Evolutionary conservation across 2,797 vertebrate species (phyloP).

Genomic region (Tympanoctomys barrerae): DNA sequence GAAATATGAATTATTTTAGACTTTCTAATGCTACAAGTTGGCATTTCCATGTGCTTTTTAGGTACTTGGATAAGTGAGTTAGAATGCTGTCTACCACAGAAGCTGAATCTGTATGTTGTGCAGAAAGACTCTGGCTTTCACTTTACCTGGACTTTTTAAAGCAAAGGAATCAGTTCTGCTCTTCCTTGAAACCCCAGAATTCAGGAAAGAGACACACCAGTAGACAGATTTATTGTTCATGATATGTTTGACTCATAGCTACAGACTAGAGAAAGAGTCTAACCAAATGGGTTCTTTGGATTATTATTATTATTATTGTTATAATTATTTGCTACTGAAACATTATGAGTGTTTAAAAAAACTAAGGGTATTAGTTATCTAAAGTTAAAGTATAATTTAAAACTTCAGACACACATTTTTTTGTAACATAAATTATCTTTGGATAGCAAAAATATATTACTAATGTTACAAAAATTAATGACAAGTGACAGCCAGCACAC

Average conservation of each 20-base stretch:
- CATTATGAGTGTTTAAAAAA: slow-evolving; percentile 1
- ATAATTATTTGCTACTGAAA: background rate
- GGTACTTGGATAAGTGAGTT: background rate
- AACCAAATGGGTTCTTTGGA: slow-evolving; percentile 7
- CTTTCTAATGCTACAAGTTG: background rate
- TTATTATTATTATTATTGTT: background rate
- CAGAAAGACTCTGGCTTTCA: background rate
- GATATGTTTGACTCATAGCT: background rate
- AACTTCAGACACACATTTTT: background rate
- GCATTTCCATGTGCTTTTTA: background rate
- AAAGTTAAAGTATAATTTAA: slow-evolving; percentile 35
- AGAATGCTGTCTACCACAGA: background rate
- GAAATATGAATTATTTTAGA: background rate
- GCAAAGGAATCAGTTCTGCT: background rate
- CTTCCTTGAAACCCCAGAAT: background rate
- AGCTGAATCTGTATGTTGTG: background rate
- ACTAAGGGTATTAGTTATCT: slow-evolving; percentile 36
- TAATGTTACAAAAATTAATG: slow-evolving; percentile 23
- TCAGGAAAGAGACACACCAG: background rate
- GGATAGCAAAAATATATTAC: slow-evolving; percentile 52
- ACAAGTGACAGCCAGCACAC: slow-evolving; percentile 6
- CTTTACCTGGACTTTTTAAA: background rate
- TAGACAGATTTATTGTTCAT: background rate
- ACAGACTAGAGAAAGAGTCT: background rate
- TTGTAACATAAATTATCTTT: slow-evolving; percentile 59